phyloP scores from a whole-genome alignment of 2,888 invertebrate genomes.

The Drosophila crucigera region DNA sequence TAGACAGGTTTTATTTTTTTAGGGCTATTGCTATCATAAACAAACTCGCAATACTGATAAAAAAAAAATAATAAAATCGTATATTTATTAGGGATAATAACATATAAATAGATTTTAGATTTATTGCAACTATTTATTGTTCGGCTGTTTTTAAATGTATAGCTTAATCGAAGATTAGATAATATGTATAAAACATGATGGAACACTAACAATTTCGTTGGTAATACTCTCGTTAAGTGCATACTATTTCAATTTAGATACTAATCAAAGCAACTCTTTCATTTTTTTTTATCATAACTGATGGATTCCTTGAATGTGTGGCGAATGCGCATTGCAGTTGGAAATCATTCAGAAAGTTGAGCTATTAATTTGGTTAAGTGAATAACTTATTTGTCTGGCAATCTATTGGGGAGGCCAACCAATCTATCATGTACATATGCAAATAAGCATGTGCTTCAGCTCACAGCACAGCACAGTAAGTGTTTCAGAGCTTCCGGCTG shows the following conservation, averaged over 20 bases:
- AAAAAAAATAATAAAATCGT: not conserved
- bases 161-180: not conserved
- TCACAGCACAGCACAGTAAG: slow-evolving; percentile 25
- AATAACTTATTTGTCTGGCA: slow-evolving; percentile 49
- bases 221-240: not conserved
- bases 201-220: not conserved
- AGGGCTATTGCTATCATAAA: not conserved
- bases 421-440: slow-evolving; percentile 62
- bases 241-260: not conserved
- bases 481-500: slow-evolving; percentile 52
- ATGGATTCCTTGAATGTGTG: not conserved
- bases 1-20: not conserved
- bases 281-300: not conserved
- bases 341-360: slow-evolving; percentile 37
- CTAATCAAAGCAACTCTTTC: not conserved
- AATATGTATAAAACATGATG: not conserved
- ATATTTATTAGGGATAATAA: not conserved
- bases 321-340: slow-evolving; percentile 33
- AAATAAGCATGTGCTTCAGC: slow-evolving; percentile 42
- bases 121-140: not conserved
- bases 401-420: slow-evolving; percentile 1
- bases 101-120: not conserved
- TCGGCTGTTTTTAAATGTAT: not conserved
- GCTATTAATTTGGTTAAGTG: slow-evolving; percentile 63
- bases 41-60: not conserved